phyloP scores from a whole-genome alignment of 92 coral and sea anemone genomes.

The Epizoanthus stellaris region DNA sequence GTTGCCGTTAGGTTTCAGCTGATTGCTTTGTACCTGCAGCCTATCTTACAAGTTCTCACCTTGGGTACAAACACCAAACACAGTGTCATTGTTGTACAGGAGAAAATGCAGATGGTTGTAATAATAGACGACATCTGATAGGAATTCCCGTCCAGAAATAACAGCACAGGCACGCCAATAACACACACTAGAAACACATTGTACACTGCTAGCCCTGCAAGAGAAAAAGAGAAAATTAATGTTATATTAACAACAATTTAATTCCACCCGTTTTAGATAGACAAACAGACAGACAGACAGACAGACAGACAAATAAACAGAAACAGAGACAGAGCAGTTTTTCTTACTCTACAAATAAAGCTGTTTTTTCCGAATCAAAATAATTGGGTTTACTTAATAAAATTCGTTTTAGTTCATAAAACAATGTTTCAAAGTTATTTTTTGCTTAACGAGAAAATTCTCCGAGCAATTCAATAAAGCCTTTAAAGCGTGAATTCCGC shows the following conservation, averaged over 20 bases:
- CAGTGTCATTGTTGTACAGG: constrained; percentile 75
- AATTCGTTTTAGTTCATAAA: too few species aligned
- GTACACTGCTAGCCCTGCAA: constrained; percentile 81
- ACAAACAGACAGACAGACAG: not conserved
- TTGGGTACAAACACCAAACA: constrained; percentile 85
- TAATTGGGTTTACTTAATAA: too few species aligned
- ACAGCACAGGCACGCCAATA: constrained; percentile 69
- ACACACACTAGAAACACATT: constrained; percentile 71
- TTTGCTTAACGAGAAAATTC: too few species aligned
- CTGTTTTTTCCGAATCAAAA: too few species aligned
- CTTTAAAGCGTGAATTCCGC: too few species aligned
- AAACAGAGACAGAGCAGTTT: not conserved
- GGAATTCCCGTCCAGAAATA: constrained; percentile 45
- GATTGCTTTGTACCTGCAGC: not conserved
- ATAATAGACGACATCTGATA: constrained; percentile 68
- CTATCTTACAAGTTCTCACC: constrained; percentile 36
- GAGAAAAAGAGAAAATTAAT: not conserved
- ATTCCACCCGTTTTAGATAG: too few species aligned
- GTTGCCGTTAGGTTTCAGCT: not conserved
- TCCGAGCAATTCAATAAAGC: too few species aligned
- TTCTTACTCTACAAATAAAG: too few species aligned
- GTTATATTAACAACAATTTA: not conserved
- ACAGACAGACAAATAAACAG: too few species aligned
- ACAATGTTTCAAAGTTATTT: too few species aligned
- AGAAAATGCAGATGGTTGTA: constrained; percentile 67